Evolutionary conservation across 2,113 vertebrate genomes (phyloP), one percentile per base, ranked within the genome.

Genomic region (Alces alces): DNA sequence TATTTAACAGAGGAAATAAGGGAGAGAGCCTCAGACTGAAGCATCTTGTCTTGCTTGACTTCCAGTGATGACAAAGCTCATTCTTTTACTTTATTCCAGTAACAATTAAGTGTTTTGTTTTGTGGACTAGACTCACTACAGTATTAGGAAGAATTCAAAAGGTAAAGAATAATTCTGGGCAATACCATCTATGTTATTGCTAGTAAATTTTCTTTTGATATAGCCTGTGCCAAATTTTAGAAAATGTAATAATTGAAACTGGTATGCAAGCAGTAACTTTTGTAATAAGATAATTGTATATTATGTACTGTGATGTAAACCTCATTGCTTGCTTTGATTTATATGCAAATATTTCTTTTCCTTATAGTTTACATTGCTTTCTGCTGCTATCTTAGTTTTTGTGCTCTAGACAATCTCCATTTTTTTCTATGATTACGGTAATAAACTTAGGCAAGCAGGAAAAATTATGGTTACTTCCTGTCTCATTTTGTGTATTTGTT

Each of bases 291-390:
- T 96, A 95, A 96, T 96, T 97, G 97, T 97, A 94, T 93, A 96
- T 97, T 97, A 96, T 89, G 52, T 93, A 86, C 88, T 83, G 47
- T 93, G 93, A 96, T 97, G 23, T 96, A 97, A 97, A 93, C 86
- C 93, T 97, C 97, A 97, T 96, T 97, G 83, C 86, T 97, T 96
- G 19, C 43, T 93, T 96, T 97, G 97, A 98, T 97, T 97, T 97
- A 89, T 94, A 89, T 94, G 93, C 70, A 97, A 93, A 96, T 97
- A 93, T 91, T 96, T 96, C 90, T 97, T 96, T 96, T 97, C 97
- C 86, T 89, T 95, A 43, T n/a, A 79, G 90, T 97, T 89, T 94
- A 85, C 43, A 86, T 55, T 84, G 78, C 86, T 94, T 94, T 97
- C 66, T 95, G 93, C 95, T 94, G 91, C 83, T 98, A 13, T 96